Conservation (phyloP, 2,888 invertebrate species). For the Actias luna region DNA sequence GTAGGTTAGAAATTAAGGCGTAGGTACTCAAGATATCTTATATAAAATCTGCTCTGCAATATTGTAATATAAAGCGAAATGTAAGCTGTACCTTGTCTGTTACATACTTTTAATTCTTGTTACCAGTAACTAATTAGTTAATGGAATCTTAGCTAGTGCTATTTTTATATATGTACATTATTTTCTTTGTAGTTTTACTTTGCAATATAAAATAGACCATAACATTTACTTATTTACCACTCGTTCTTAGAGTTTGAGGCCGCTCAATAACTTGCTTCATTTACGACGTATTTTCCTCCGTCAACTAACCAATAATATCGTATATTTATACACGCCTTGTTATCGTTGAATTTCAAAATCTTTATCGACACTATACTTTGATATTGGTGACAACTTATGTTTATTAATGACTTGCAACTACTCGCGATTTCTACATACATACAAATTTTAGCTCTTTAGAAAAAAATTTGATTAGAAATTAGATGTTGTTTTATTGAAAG, state of each 20-base stretch:
- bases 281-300: not conserved
- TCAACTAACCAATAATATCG: not conserved
- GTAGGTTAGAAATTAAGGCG: slow-evolving; percentile 35
- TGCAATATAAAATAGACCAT: not conserved
- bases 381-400: not conserved
- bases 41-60: not conserved
- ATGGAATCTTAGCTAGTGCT: not conserved
- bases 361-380: not conserved
- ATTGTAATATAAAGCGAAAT: not conserved
- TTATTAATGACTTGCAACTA: not conserved
- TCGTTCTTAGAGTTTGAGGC: not conserved
- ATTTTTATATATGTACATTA: not conserved
- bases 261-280: not conserved
- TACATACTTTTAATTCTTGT: not conserved
- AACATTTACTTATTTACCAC: not conserved
- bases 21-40: slow-evolving; percentile 1
- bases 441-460: no score
- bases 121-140: not conserved
- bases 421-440: no score
- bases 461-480: no score
- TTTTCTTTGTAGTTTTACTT: not conserved
- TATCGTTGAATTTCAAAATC: not conserved
- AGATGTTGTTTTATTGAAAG: no score
- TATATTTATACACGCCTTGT: not conserved
- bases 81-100: not conserved